Conservation (phyloP, 2,888 invertebrate species). For the Cepaea hortensis region DNA sequence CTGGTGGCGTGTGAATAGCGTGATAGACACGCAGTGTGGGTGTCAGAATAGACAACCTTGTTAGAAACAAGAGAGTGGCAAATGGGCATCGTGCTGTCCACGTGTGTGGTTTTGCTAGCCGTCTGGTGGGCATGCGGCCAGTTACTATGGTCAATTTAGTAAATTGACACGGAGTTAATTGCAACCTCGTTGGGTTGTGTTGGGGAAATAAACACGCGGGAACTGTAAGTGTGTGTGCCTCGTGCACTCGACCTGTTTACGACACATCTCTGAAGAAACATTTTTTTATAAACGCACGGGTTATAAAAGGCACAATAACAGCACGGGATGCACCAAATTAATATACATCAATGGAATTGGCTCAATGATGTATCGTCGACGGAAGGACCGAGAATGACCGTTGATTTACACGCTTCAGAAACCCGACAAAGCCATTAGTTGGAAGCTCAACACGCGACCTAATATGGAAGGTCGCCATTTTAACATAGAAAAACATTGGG, state of each 20-base stretch:
- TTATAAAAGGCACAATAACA: not conserved
- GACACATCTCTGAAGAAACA: not conserved
- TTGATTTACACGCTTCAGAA: not conserved
- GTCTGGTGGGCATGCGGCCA: not conserved
- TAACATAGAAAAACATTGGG: not conserved
- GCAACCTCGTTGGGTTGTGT: no score
- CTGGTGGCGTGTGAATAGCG: not conserved
- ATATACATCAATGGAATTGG: not conserved
- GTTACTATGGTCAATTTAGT: slow-evolving; percentile 6
- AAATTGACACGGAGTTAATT: slow-evolving; percentile 36
- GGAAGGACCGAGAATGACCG: not conserved
- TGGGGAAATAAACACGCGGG: not conserved
- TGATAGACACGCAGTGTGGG: not conserved
- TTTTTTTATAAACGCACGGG: not conserved
- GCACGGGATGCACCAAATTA: not conserved
- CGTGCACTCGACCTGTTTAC: not conserved
- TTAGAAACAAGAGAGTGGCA: not conserved
- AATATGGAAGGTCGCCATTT: slow-evolving; percentile 2
- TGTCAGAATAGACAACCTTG: not conserved
- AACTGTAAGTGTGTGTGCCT: not conserved
- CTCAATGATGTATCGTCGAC: not conserved
- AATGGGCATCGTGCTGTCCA: not conserved
- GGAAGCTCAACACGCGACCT: not conserved
- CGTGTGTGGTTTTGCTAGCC: not conserved
- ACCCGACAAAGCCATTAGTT: not conserved